Conservation (phyloP, 2,888 invertebrate species). For the Lycocerus yunnanus region DNA sequence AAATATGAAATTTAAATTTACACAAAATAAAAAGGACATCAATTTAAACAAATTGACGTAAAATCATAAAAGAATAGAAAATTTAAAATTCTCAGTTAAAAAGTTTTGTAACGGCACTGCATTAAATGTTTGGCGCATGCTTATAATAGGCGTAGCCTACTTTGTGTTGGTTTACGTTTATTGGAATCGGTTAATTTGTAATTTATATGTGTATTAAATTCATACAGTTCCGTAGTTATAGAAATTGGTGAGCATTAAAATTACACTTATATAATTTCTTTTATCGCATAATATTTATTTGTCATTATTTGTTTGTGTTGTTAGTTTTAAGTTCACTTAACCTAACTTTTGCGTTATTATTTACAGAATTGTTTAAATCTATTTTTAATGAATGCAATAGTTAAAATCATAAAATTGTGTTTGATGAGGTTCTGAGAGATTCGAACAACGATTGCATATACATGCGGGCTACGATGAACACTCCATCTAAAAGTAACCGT, state of each 20-base stretch:
- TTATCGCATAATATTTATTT: background rate
- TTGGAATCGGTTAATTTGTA: background rate
- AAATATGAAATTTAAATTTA: no score
- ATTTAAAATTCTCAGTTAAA: background rate
- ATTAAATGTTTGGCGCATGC: background rate
- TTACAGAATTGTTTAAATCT: background rate
- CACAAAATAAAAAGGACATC: no score
- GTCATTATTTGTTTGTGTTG: background rate
- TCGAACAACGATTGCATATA: background rate
- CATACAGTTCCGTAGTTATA: background rate
- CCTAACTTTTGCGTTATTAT: background rate
- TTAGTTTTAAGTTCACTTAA: background rate
- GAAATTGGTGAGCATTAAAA: background rate
- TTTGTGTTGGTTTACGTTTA: background rate
- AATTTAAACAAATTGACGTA: no score
- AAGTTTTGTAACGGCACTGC: background rate
- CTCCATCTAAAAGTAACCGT: background rate
- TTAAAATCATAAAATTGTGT: background rate
- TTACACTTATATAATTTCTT: background rate
- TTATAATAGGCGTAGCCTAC: background rate
- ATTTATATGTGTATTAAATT: background rate
- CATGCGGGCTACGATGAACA: background rate
- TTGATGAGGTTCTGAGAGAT: background rate
- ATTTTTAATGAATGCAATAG: background rate
- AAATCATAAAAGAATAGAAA: no score